These are phyloP conservation scores for Craterocephalus amniculus DNA, from an alignment of 2,797 vertebrate genomes.

Conservation along the genomic window DNA sequence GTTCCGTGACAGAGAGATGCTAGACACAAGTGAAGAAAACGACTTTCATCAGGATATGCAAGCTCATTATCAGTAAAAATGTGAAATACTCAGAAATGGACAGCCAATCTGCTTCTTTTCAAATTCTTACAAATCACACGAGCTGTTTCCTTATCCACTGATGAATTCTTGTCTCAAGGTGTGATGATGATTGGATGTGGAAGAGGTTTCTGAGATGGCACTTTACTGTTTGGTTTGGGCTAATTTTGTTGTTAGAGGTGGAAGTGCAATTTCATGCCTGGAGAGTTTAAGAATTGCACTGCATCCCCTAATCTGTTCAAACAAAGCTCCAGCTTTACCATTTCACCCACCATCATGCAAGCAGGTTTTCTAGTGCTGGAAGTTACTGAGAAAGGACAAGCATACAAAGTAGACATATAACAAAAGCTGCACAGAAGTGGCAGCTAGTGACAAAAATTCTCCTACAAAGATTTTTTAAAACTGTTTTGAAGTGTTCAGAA, in stretches of 20 bases:
- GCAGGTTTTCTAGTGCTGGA: neutral
- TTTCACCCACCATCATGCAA: neutral
- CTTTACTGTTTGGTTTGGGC: neutral
- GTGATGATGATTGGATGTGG: neutral
- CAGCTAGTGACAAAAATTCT: neutral
- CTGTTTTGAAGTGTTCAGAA: neutral
- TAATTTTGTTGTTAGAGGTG: slow-evolving; percentile 4
- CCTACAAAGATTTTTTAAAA: neutral
- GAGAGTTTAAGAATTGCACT: slow-evolving; percentile 9
- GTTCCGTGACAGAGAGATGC: neutral
- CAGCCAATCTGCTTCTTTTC: slow-evolving; percentile 9
- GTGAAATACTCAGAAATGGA: slow-evolving; percentile 8
- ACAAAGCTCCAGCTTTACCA: slow-evolving; percentile 11
- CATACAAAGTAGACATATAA: neutral
- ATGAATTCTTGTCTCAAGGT: slow-evolving; percentile 2
- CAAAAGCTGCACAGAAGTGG: neutral
- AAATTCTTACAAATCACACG: neutral
- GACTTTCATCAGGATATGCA: slow-evolving; percentile 13
- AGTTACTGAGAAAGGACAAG: slow-evolving; percentile 5
- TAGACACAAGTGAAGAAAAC: slow-evolving; percentile 17
- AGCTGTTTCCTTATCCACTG: slow-evolving; percentile 3
- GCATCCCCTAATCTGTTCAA: slow-evolving; percentile 13
- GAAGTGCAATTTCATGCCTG: slow-evolving; percentile 21
- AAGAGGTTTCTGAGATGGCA: neutral
- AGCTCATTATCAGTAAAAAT: slow-evolving; percentile 28